phyloP scores from a whole-genome alignment of 2,888 invertebrate genomes.

The Heteromyza rotundicornis region DNA sequence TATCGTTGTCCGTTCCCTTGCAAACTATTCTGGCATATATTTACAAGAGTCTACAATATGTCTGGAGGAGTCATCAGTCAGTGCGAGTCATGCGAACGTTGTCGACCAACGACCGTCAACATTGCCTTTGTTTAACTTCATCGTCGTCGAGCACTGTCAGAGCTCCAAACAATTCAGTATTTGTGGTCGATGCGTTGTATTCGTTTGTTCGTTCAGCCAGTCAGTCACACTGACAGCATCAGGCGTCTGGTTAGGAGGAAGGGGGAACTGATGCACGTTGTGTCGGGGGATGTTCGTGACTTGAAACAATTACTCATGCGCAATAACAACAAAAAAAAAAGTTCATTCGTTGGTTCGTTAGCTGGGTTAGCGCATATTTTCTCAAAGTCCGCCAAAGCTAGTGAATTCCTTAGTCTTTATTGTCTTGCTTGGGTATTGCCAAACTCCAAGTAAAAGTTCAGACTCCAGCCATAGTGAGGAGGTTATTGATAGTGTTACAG shows the following conservation, averaged over 20 bases:
- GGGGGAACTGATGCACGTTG: neutral
- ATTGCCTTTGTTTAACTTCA: neutral
- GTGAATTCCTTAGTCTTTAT: too few species aligned
- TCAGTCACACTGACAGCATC: neutral
- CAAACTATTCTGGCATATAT: too few species aligned
- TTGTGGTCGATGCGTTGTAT: neutral
- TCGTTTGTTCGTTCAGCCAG: neutral
- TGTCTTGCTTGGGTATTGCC: too few species aligned
- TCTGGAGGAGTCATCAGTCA: neutral
- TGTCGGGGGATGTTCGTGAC: constrained; percentile 36
- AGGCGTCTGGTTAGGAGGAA: neutral
- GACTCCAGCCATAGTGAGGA: neutral
- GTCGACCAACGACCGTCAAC: neutral
- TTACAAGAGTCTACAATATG: neutral
- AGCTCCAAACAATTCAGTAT: too few species aligned
- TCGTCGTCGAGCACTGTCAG: neutral
- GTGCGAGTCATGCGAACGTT: neutral
- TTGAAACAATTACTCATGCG: constrained; percentile 45
- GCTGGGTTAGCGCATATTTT: too few species aligned
- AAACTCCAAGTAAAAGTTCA: constrained; percentile 11
- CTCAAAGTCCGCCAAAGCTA: too few species aligned
- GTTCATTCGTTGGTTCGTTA: neutral
- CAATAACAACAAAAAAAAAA: constrained; percentile 29
- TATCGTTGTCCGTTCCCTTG: too few species aligned
- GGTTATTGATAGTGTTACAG: too few species aligned